These are phyloP conservation scores for Orchesellides sinensis DNA, from an alignment of 2,888 invertebrate genomes.

Conservation along the genomic window DNA sequence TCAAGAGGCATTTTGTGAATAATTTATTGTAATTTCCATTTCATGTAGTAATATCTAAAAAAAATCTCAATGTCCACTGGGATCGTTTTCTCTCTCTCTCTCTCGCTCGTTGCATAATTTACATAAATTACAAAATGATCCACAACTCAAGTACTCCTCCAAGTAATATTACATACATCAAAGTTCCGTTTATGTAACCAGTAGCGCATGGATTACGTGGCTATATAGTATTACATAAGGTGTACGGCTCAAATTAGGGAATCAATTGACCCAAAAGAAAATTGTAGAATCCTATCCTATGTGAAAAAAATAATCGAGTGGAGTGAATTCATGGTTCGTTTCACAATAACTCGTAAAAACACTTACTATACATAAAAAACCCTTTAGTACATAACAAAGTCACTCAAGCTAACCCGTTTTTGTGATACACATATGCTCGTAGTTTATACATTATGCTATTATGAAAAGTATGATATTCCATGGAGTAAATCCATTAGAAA, in stretches of 20 bases:
- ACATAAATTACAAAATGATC: slow-evolving; percentile 3
- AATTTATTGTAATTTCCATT: slow-evolving; percentile 45
- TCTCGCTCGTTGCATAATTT: neutral
- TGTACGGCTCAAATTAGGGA: neutral
- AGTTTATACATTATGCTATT: neutral
- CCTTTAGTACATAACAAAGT: neutral
- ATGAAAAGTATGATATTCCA: neutral
- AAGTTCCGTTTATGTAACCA: too few species aligned
- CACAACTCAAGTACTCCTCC: neutral
- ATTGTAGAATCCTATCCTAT: neutral
- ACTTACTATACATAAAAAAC: neutral
- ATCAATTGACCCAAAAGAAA: neutral
- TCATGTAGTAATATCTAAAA: slow-evolving; percentile 18
- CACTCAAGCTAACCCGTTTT: neutral
- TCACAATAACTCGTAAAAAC: slow-evolving; percentile 26
- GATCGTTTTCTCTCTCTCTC: slow-evolving; percentile 39
- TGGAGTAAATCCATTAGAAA: too few species aligned
- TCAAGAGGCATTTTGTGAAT: slow-evolving; percentile 31
- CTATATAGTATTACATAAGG: neutral
- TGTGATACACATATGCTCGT: neutral
- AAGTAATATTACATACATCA: neutral
- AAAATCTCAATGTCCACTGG: slow-evolving; percentile 10
- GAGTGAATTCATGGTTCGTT: slow-evolving; percentile 43
- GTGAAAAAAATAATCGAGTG: neutral
- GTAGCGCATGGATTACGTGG: too few species aligned